Conservation (phyloP, 1,140 invertebrate species). For the Platyscapa corneri region DNA sequence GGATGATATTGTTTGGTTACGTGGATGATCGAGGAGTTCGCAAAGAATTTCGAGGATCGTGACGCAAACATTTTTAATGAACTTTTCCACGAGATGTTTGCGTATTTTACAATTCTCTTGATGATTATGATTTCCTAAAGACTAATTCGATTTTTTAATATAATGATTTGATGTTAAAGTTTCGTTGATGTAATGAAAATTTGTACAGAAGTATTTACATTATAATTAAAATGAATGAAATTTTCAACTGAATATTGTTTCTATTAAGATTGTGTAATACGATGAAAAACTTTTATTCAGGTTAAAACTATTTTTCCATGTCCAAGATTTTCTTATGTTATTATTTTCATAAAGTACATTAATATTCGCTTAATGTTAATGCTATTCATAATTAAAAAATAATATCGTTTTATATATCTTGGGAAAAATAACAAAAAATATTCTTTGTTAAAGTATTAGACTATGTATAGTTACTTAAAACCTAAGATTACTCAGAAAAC, state of each 20-base stretch:
- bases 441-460: not conserved
- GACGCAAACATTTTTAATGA: conserved; percentile 29
- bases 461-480: not conserved
- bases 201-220: conserved; percentile 7
- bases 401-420: too few species aligned
- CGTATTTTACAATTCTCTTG: conserved; percentile 17
- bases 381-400: not conserved
- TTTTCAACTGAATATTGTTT: not conserved
- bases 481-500: not conserved
- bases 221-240: conserved; percentile 3
- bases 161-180: not conserved
- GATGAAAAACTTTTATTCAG: not conserved
- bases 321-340: not conserved
- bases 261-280: not conserved
- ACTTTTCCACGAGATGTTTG: conserved; percentile 14
- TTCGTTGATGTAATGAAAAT: not conserved
- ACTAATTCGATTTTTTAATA: conserved; percentile 20
- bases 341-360: not conserved
- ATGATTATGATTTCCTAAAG: conserved; percentile 2
- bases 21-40: conserved; percentile 7
- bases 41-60: conserved; percentile 24
- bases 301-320: not conserved
- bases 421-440: not conserved
- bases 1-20: conserved; percentile 25
- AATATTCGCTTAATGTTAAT: not conserved